Evolutionary conservation across 2,888 invertebrate species (phyloP), one percentile per base, ranked within the genome.

Genomic region (Tridacna gigas): DNA sequence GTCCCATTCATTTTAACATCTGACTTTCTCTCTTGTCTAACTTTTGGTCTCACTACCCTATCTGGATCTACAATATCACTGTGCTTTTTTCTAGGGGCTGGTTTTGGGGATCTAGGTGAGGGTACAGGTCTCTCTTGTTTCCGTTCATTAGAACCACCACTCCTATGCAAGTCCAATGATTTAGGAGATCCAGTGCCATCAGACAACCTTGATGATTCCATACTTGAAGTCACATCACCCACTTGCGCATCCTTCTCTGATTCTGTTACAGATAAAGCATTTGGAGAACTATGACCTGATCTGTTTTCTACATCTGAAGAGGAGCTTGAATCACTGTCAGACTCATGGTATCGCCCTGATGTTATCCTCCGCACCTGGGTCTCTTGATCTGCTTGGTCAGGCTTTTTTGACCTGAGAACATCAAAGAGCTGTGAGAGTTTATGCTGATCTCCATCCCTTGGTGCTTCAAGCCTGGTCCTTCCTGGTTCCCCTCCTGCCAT

Each of bases 371-470:
- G 83, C 20, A 89, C 86, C 71, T 85, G 80, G 18, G 81, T 81
- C 28, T 89, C 86, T 69, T 60, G 71, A 9, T 67, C 75, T 69
- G 37, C 77, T 37, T 80, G 79, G 37, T 81, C 79, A 1, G 86
- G 85, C 77, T 83, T 82, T 73, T 86, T 88, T 25, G 84, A 71
- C 11, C 88, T 79, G 56, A 91, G 82, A 15, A 90, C 88, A 71
- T 89, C 89, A 76, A 91, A 89, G 56, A 92, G 83, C 37, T 89
- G 86, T 28, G 88, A 88, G 51, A 92, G 86, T 80, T 88, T 90
- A 66, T 87, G 86, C 79, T 90, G 90, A 80, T 93, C 92, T 0
- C 90, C 89, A 15, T 91, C 90, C 76, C 91, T 90, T 0, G 93
- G 92, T 79, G 86, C 90, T 56, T 89, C 90, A 12, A 90, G 86